Evolutionary conservation across 2,888 invertebrate species (phyloP).

Genomic region (Acanthococcus lagerstroemiae): DNA sequence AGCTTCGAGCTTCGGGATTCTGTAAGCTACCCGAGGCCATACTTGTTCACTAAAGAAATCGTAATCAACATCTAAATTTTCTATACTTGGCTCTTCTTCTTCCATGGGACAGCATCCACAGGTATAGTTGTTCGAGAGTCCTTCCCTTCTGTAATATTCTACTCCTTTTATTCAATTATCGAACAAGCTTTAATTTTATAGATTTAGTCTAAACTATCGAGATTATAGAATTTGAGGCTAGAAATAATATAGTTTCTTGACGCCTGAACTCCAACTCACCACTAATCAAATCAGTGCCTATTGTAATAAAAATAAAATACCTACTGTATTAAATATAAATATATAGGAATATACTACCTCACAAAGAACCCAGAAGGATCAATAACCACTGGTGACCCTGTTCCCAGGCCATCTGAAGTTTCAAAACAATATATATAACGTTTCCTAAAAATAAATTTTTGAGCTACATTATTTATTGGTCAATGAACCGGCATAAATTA

Average conservation of each 20-base stretch:
- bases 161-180: no score
- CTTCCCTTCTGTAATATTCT: conserved; percentile 60
- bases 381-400: conserved; percentile 69
- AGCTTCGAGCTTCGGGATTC: conserved; percentile 69
- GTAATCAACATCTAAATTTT: conserved; percentile 61
- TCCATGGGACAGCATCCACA: conserved; percentile 62
- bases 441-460: conserved; percentile 58
- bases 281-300: no score
- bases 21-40: conserved; percentile 63
- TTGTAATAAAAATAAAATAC: no score
- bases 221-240: no score
- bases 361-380: conserved; percentile 74
- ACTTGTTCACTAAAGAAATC: conserved; percentile 59
- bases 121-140: conserved; percentile 67
- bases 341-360: conserved; percentile 42
- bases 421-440: conserved; percentile 68
- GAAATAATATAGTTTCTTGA: no score
- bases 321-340: not conserved
- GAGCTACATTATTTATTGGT: not conserved
- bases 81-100: conserved; percentile 52
- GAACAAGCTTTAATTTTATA: no score
- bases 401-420: conserved; percentile 60
- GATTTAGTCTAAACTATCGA: no score
- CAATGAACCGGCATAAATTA: not conserved
- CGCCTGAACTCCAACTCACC: no score